Conservation (phyloP, 2,797 vertebrate genomes). For the Cephalopachus bancanus region DNA sequence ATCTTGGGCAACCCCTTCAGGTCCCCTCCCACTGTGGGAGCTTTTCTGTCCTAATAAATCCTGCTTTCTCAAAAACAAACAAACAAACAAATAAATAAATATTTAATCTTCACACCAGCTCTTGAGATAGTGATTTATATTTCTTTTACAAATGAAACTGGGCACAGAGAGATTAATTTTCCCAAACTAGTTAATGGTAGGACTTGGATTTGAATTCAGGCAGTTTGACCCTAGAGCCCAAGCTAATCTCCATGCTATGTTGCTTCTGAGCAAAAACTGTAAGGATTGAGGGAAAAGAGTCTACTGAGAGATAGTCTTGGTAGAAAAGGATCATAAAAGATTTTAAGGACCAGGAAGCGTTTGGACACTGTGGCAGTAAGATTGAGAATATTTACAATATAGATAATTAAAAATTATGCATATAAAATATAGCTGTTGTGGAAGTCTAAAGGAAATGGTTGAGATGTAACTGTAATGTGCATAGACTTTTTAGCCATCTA, state of each 20-base stretch:
- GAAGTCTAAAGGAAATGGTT: conserved; percentile 47
- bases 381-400: conserved; percentile 25
- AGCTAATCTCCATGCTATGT: background rate
- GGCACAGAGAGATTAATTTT: conserved; percentile 25
- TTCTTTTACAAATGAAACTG: conserved; percentile 12
- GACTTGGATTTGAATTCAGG: conserved; percentile 3
- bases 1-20: too few relatives aligned
- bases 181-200: conserved; percentile 38
- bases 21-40: too few relatives aligned
- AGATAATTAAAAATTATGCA: conserved; percentile 36
- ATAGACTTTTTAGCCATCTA: background rate
- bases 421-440: conserved; percentile 24
- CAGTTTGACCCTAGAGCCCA: background rate
- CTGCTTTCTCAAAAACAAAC: too few relatives aligned
- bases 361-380: background rate
- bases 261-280: conserved; percentile 4
- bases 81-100: background rate
- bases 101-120: background rate
- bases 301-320: conserved; percentile 7
- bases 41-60: too few relatives aligned
- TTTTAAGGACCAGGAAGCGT: background rate
- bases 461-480: background rate
- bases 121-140: conserved; percentile 12
- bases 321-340: conserved; percentile 27
- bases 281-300: background rate